These are phyloP conservation scores for Campoletis raptor DNA, from an alignment of 2,888 invertebrate genomes.

Conservation along the genomic window DNA sequence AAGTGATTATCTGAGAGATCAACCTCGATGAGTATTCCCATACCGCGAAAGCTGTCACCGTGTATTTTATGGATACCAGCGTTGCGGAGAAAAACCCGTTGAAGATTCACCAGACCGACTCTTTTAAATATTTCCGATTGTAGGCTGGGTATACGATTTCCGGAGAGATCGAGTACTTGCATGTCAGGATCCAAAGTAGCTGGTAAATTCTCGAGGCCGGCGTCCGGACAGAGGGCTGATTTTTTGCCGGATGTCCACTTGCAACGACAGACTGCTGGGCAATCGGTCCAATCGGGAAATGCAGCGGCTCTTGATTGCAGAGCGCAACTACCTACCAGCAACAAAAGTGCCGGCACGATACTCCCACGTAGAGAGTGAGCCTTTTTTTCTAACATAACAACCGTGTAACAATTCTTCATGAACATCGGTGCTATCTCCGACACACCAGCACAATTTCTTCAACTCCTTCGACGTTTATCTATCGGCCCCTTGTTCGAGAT, in stretches of 20 bases:
- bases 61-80: slow-evolving; percentile 92
- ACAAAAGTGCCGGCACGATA: slow-evolving; percentile 79
- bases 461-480: neutral
- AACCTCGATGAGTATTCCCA: slow-evolving; percentile 94
- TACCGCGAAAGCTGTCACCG: slow-evolving; percentile 93
- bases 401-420: slow-evolving; percentile 45
- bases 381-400: slow-evolving; percentile 77
- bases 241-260: slow-evolving; percentile 97
- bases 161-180: slow-evolving; percentile 94
- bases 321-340: slow-evolving; percentile 78
- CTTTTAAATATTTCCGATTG: slow-evolving; percentile 92
- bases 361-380: slow-evolving; percentile 81
- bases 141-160: slow-evolving; percentile 91
- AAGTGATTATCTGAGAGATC: slow-evolving; percentile 94
- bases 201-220: slow-evolving; percentile 92
- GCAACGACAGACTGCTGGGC: slow-evolving; percentile 94
- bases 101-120: slow-evolving; percentile 93
- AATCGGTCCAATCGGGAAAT: slow-evolving; percentile 94
- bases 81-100: slow-evolving; percentile 92
- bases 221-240: slow-evolving; percentile 93
- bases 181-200: slow-evolving; percentile 90
- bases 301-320: slow-evolving; percentile 84
- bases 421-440: neutral
- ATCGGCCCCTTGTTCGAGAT: neutral
- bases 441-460: neutral